Evolutionary conservation across 2,888 invertebrate species (phyloP).

Genomic region (Eurytoma adleriae): DNA sequence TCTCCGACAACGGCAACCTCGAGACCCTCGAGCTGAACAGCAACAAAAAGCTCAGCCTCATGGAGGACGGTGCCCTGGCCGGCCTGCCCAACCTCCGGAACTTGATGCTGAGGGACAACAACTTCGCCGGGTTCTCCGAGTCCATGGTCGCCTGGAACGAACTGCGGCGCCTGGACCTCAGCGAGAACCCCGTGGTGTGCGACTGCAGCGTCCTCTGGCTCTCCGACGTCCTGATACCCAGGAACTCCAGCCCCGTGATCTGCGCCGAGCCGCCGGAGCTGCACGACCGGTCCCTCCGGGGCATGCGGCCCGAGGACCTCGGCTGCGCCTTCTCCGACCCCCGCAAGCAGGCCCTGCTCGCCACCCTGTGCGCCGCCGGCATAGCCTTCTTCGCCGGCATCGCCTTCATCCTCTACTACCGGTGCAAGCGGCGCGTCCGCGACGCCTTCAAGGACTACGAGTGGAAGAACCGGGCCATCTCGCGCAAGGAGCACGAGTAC

Average conservation of each 20-base stretch:
- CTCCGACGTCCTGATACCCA: constrained; percentile 82
- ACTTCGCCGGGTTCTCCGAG: constrained; percentile 86
- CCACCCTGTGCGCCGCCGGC: constrained; percentile 85
- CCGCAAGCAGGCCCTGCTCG: constrained; percentile 87
- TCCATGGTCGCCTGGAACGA: constrained; percentile 88
- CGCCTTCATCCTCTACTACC: constrained; percentile 84
- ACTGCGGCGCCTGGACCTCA: constrained; percentile 85
- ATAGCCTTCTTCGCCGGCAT: constrained; percentile 85
- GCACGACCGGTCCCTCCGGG: constrained; percentile 78
- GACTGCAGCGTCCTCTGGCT: constrained; percentile 90
- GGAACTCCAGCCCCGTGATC: constrained; percentile 83
- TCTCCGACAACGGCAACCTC: constrained; percentile 88
- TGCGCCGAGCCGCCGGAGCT: constrained; percentile 86
- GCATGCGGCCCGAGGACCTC: constrained; percentile 85
- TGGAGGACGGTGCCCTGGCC: constrained; percentile 87
- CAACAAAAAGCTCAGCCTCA: constrained; percentile 84
- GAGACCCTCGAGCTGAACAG: constrained; percentile 86
- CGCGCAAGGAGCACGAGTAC: constrained; percentile 91
- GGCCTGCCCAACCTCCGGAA: constrained; percentile 88
- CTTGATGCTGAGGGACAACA: constrained; percentile 87
- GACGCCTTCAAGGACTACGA: constrained; percentile 90
- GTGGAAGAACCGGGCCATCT: constrained; percentile 85
- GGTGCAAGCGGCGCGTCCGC: constrained; percentile 88
- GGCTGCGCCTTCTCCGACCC: constrained; percentile 90
- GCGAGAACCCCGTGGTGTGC: constrained; percentile 89